A percentile compares a stretch with the other conserved stretches of the same genome.
Evolutionary conservation across 1,140 invertebrate genomes (phyloP).

Genomic region (Brachystomella parvula): DNA sequence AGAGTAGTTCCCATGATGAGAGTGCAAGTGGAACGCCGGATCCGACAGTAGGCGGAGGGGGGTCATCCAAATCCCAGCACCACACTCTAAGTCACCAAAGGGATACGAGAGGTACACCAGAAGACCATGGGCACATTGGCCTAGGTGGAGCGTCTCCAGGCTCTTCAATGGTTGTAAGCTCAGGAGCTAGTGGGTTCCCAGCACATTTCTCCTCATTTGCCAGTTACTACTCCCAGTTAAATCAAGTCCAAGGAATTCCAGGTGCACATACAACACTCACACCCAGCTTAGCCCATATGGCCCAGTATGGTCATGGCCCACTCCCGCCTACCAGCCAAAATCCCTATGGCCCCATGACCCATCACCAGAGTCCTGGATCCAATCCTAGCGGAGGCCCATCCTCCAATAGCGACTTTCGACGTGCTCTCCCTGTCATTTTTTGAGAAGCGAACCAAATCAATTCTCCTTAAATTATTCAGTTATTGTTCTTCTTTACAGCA

Average conservation of each 20-base stretch:
- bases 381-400: conserved; percentile 20
- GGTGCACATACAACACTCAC: conserved; percentile 15
- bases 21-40: conserved; percentile 32
- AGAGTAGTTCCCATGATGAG: conserved; percentile 38
- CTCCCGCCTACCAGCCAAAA: conserved; percentile 26
- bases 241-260: conserved; percentile 34
- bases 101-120: conserved; percentile 28
- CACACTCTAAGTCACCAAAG: conserved; percentile 10
- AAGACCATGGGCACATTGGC: conserved; percentile 19
- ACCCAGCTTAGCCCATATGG: conserved; percentile 35
- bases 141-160: conserved; percentile 18
- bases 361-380: conserved; percentile 27
- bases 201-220: conserved; percentile 34
- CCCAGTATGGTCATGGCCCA: conserved; percentile 30
- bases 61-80: neutral
- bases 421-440: conserved; percentile 36
- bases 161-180: conserved; percentile 25
- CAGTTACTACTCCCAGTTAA: conserved; percentile 34
- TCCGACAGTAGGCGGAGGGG: conserved; percentile 18
- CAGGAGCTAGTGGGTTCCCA: conserved; percentile 27
- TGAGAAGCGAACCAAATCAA: conserved; percentile 13
- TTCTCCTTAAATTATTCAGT: no score
- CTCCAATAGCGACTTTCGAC: conserved; percentile 27
- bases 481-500: no score
- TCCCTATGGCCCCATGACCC: conserved; percentile 33